Evolutionary conservation across 2,113 vertebrate genomes (phyloP).

Genomic region (Rhizomys pruinosus): DNA sequence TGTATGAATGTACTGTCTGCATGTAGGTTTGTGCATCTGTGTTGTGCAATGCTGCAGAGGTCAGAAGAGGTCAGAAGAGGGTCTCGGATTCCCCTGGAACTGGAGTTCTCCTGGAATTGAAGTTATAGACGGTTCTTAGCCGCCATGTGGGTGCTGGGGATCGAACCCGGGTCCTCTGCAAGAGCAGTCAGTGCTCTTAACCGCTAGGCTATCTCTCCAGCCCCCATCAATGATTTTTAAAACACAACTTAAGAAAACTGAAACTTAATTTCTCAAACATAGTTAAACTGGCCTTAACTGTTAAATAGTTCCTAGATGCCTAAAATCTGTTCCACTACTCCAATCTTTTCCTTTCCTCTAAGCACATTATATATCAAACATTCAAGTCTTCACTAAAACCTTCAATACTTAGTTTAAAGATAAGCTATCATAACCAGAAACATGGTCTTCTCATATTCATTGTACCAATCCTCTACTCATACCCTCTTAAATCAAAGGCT

Average conservation of each 20-base stretch:
- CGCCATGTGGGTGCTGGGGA: too few relatives aligned
- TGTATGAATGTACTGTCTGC: too few relatives aligned
- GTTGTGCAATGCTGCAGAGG: too few relatives aligned
- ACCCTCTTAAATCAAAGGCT: conserved; percentile 27
- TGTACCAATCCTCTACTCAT: conserved; percentile 36
- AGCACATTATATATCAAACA: neutral
- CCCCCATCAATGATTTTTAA: neutral
- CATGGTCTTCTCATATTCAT: neutral
- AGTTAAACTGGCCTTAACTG: neutral
- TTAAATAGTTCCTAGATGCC: conserved; percentile 8
- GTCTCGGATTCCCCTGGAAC: too few relatives aligned
- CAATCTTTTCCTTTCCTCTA: conserved; percentile 25
- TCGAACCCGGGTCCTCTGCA: too few relatives aligned
- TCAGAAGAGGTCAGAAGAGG: too few relatives aligned
- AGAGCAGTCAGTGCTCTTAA: too few relatives aligned
- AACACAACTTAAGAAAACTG: neutral
- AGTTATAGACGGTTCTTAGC: too few relatives aligned
- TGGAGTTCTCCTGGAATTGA: too few relatives aligned
- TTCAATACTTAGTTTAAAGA: conserved; percentile 11
- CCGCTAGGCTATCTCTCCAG: too few relatives aligned
- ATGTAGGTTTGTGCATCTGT: too few relatives aligned
- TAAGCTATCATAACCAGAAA: conserved; percentile 17
- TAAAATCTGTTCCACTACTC: neutral
- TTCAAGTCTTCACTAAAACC: conserved; percentile 20
- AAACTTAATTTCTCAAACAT: neutral